Evolutionary conservation across 2,113 vertebrate species (phyloP).

Genomic region (Platysteira castanea): DNA sequence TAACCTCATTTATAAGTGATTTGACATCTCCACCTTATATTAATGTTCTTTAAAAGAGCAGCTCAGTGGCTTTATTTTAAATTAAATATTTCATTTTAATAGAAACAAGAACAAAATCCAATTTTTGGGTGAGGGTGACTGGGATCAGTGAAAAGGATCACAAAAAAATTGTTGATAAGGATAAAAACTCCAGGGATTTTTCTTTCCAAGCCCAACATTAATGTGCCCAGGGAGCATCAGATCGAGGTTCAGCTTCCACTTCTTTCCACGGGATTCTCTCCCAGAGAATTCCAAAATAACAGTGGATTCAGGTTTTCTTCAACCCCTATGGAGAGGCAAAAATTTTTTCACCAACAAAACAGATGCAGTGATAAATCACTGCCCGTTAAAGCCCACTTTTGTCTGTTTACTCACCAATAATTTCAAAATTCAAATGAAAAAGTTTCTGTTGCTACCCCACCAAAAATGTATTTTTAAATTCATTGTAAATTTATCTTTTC

Average conservation of each 20-base stretch:
- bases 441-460: rapidly evolving
- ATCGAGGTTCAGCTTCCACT: rapidly evolving
- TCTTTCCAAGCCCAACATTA: neutral
- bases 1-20: neutral
- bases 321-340: neutral
- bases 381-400: neutral
- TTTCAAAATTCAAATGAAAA: neutral
- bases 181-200: neutral
- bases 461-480: neutral
- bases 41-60: neutral
- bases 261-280: neutral
- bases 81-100: neutral
- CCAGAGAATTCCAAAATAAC: neutral
- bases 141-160: neutral
- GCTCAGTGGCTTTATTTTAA: neutral
- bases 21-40: neutral
- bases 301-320: neutral
- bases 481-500: rapidly evolving
- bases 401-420: rapidly evolving
- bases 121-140: neutral
- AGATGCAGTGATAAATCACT: neutral
- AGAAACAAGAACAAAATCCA: rapidly evolving
- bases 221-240: too few species aligned
- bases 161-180: too few species aligned
- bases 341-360: neutral